Evolutionary conservation across 1,140 invertebrate species (phyloP).

Genomic region (honey bee (Apis mellifera)): Amel_HAv3.1 CM009945.2:4115501-4116000

Average conservation of each 20-base stretch:
- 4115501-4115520: too few relatives aligned
- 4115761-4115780: constrained; percentile 46
- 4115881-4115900: constrained; percentile 42
- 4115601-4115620: too few relatives aligned
- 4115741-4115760: constrained; percentile 10
- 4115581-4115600: too few relatives aligned
- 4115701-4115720: not conserved
- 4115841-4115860: constrained; percentile 59
- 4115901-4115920: not conserved
- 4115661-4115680: too few relatives aligned
- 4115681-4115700: too few relatives aligned
- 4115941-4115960: too few relatives aligned
- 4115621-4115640: too few relatives aligned
- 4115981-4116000: not conserved
- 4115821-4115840: constrained; percentile 56
- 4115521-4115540: too few relatives aligned
- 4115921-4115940: not conserved
- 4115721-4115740: constrained; percentile 32
- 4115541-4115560: too few relatives aligned
- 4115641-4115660: too few relatives aligned
- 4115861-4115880: constrained; percentile 52
- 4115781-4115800: constrained; percentile 49
- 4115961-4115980: not conserved
- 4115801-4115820: constrained; percentile 59
- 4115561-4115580: too few relatives aligned